Percentiles rank a stretch among this genome's conserved stretches.
These are phyloP conservation scores for Bradypodion ventrale DNA, from an alignment of 2,797 vertebrate species.

Conservation along the genomic window DNA sequence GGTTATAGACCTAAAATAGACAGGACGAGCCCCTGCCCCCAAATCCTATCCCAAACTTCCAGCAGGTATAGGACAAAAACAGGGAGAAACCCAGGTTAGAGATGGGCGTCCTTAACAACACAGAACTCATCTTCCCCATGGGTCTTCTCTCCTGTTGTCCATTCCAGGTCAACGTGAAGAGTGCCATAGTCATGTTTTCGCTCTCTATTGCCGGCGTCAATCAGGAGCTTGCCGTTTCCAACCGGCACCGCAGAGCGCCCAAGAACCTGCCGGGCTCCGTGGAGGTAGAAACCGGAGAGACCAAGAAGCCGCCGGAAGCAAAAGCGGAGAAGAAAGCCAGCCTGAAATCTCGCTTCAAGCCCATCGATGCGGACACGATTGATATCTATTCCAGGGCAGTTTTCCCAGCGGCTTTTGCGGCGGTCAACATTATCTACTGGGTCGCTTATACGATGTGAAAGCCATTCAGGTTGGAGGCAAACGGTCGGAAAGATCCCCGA, in stretches of 20 bases:
- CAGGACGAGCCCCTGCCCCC: too few relatives aligned
- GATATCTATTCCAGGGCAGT: constrained; percentile 95
- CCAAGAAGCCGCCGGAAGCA: constrained; percentile 58
- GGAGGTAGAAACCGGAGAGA: constrained; percentile 78
- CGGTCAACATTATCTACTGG: constrained; percentile 98
- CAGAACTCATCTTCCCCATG: too few relatives aligned
- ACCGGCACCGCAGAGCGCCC: constrained; percentile 78
- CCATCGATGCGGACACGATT: constrained; percentile 95
- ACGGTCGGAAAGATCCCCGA: not conserved
- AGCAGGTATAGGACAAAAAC: not conserved
- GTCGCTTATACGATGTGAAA: constrained; percentile 93
- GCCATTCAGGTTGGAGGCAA: not conserved
- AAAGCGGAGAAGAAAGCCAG: constrained; percentile 80
- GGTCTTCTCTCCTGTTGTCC: constrained; percentile 30
- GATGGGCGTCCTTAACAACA: too few relatives aligned
- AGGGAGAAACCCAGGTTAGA: not conserved
- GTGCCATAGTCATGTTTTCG: constrained; percentile 95
- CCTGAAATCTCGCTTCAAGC: constrained; percentile 89
- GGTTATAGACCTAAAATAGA: too few relatives aligned
- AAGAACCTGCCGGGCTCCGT: constrained; percentile 78
- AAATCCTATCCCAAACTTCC: too few relatives aligned
- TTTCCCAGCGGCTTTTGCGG: constrained; percentile 95
- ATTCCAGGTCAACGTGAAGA: constrained; percentile 89
- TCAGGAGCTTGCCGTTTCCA: constrained; percentile 87
- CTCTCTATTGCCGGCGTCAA: constrained; percentile 92